A percentile compares a stretch with the other conserved stretches of the same genome.
phyloP scores from a whole-genome alignment of 2,888 invertebrate genomes.

The Pristionchus fissidentatus region DNA sequence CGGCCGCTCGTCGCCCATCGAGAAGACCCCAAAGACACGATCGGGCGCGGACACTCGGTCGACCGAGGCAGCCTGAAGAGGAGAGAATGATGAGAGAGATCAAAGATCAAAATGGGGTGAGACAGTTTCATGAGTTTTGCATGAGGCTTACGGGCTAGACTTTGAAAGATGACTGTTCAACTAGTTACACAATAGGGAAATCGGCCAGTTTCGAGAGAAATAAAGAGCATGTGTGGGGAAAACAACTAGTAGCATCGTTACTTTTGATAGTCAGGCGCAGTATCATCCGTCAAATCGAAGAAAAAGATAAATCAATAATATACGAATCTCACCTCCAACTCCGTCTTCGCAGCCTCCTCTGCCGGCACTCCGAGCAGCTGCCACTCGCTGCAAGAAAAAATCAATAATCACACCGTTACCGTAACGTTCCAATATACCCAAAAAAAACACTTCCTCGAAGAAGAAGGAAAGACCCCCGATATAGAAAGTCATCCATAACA shows the following conservation, averaged over 20 bases:
- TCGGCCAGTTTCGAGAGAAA: too few relatives aligned
- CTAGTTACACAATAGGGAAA: too few relatives aligned
- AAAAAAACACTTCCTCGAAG: not conserved
- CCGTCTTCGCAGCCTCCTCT: slow-evolving; percentile 18
- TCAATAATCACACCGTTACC: not conserved
- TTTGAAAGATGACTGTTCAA: too few relatives aligned
- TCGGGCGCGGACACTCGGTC: not conserved
- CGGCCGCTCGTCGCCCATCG: slow-evolving; percentile 31
- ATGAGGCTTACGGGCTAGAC: too few relatives aligned
- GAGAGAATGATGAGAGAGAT: not conserved
- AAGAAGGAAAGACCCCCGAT: too few relatives aligned
- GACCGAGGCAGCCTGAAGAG: not conserved
- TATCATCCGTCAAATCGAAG: too few relatives aligned
- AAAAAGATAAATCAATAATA: too few relatives aligned
- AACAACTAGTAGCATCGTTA: too few relatives aligned
- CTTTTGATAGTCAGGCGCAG: too few relatives aligned
- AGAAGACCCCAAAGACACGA: not conserved
- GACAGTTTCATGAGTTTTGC: too few relatives aligned
- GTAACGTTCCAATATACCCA: not conserved
- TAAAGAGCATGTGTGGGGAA: not conserved
- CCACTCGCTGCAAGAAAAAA: not conserved
- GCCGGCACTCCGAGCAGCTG: slow-evolving; percentile 26
- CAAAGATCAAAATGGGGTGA: not conserved
- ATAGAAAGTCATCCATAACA: too few relatives aligned
- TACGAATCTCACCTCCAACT: slow-evolving; percentile 22